These are phyloP conservation scores for Umimayanthus kanabou DNA, from an alignment of 92 coral and sea anemone genomes.

Conservation along the genomic window DNA sequence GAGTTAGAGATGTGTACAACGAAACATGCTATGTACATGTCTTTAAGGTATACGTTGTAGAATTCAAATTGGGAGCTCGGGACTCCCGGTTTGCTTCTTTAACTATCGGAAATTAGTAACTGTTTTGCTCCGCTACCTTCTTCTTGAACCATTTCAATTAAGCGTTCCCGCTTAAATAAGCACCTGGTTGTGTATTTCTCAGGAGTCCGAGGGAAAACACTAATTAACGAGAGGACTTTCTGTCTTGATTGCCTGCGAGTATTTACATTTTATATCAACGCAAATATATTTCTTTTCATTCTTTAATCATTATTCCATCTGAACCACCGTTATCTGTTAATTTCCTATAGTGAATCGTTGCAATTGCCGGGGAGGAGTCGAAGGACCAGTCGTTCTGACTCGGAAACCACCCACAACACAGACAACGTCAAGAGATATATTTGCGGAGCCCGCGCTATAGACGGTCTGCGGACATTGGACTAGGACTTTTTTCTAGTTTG, in stretches of 20 bases:
- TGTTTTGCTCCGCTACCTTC: neutral
- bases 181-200: too few species aligned
- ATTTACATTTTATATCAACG: neutral
- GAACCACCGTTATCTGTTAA: neutral
- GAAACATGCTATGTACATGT: too few species aligned
- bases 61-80: too few species aligned
- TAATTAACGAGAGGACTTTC: too few species aligned
- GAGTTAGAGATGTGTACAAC: too few species aligned
- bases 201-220: too few species aligned
- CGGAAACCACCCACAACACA: constrained; percentile 11
- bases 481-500: neutral
- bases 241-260: neutral
- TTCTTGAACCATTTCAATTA: too few species aligned
- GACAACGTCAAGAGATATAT: neutral
- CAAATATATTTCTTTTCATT: neutral
- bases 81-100: too few species aligned
- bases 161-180: too few species aligned
- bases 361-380: constrained; percentile 23
- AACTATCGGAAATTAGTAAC: too few species aligned
- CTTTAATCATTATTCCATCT: neutral
- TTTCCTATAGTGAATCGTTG: constrained; percentile 20
- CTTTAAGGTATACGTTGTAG: too few species aligned
- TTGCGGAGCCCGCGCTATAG: constrained; percentile 38
- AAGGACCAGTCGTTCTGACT: neutral
- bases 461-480: constrained; percentile 4